Conservation (phyloP, 2,797 vertebrate genomes). For the Enteromius argenteus region DNA sequence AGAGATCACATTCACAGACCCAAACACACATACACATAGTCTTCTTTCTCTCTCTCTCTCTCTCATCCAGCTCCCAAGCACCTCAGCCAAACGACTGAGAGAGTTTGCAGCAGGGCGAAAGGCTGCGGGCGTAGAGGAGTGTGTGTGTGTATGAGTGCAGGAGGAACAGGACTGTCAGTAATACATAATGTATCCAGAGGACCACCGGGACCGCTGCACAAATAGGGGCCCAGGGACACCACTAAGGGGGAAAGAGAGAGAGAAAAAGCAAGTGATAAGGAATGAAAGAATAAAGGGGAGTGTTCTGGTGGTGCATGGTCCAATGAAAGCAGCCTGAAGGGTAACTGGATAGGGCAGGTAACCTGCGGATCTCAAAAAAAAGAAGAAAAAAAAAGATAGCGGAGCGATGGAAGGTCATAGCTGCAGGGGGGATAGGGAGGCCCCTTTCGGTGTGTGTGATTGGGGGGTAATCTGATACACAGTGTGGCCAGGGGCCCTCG, state of each 20-base stretch:
- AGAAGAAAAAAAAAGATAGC: conserved; percentile 59
- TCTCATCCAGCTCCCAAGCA: conserved; percentile 55
- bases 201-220: conserved; percentile 66
- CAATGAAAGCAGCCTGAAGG: conserved; percentile 66
- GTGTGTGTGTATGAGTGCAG: conserved; percentile 26
- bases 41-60: conserved; percentile 41
- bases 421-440: conserved; percentile 53
- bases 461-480: conserved; percentile 78
- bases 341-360: conserved; percentile 77
- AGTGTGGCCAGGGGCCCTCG: conserved; percentile 75
- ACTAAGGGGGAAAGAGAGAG: conserved; percentile 22
- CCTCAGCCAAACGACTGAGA: conserved; percentile 52
- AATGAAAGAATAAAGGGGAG: conserved; percentile 40
- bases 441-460: conserved; percentile 50
- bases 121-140: conserved; percentile 27
- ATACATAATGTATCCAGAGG: conserved; percentile 67
- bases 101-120: conserved; percentile 59
- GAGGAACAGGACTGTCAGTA: conserved; percentile 56
- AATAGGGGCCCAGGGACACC: conserved; percentile 57
- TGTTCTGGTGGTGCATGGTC: conserved; percentile 64
- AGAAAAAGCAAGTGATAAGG: conserved; percentile 25
- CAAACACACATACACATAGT: conserved; percentile 36
- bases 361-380: conserved; percentile 65
- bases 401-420: conserved; percentile 48
- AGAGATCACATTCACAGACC: conserved; percentile 61